Evolutionary conservation across 1,140 invertebrate genomes (phyloP), one percentile per base, ranked within the genome.

Genomic region (Diploscapter pachys): DNA sequence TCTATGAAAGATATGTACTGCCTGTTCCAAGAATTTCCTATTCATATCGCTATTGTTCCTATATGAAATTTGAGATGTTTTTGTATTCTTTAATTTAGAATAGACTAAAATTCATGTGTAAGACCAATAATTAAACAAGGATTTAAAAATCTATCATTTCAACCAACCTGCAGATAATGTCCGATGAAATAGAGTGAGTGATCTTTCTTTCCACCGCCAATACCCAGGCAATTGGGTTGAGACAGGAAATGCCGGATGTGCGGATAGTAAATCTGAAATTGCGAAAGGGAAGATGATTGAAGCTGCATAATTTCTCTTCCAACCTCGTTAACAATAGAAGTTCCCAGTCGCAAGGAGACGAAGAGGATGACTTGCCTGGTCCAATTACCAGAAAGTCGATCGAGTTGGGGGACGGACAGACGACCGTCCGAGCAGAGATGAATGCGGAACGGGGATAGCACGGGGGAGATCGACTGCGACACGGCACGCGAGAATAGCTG

Each of bases 101-200:
- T 31, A 31, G 31, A 31, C 31, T 31, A 31, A 31, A 31, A 31
- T 31, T 31, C 31, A 31, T 31, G 31, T 31, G 31, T 31, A 31
- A 31, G 31, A 31, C 31, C 31, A 31, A 31, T 31, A 49, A 6
- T 54, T 49, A 5, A 55, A 73, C 73, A 50, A 71, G 56, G 56
- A 67, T 70, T 52, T 75, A 65, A 11, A 5, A 64, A 55, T 13
- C 62, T 76, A 31, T 31, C 31, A 31, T 31, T 31, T 31, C 31
- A 31, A 31, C 31, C 76, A 82, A 90, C 90, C 90, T 89, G 94
- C 93, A 84, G 91, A 69, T 71, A 72, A 48, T 51, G 94, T 48
- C 93, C 93, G 68, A 95, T 89, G 88, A 96, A 95, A 87, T 94
- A 95, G 4, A 95, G 87, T 6, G 93, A 94, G 88, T 95, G 93